Evolutionary conservation across 2,888 invertebrate species (phyloP), one percentile per base, ranked within the genome.

Genomic region (Leptothorax acervorum): DNA sequence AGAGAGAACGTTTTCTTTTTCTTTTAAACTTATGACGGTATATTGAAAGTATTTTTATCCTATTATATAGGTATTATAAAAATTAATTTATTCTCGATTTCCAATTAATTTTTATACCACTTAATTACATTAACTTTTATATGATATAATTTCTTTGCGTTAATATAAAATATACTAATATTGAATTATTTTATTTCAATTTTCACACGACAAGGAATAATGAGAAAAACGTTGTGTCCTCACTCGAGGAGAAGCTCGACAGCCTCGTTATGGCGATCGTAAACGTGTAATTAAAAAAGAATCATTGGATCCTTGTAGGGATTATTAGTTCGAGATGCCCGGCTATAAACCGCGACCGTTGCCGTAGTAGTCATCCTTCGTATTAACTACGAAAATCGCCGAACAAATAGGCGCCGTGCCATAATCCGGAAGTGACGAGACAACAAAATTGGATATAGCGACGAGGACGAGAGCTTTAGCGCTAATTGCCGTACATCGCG

Each of bases 371-470:
- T 68, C 63, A 23, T 53, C 28, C 42, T 65, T 68, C 65, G 48
- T 51, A 78, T 70, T 79, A 86, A 84, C 78, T 74, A 65, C 79
- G 79, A 86, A 86, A 86, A 79, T 87, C 82, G 81, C 6, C 45
- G 31, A 28, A 42, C 48, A 70, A 84, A 81, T 82, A 82, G 79
- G 74, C 82, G 42, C 84, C 85, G 60, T 73, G 70, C 85, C 86
- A 82, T 90, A 91, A 91, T 92, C 87, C 89, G 84, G 86, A 91
- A 87, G 82, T 89, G 87, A 91, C 90, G 88, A 86, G 91, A 89
- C 88, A 87, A 90, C 90, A 90, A 91, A 90, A 84, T 82, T 42
- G 6, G 11, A 48, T 84, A 84, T 84, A 84, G 84, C 84, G 71
- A 83, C 68, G 66, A 71, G 62, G 65, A 85, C 79, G 85, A 76